These are phyloP conservation scores for Rhagoletis zephyria DNA, from an alignment of 1,140 invertebrate species.

Conservation along the genomic window DNA sequence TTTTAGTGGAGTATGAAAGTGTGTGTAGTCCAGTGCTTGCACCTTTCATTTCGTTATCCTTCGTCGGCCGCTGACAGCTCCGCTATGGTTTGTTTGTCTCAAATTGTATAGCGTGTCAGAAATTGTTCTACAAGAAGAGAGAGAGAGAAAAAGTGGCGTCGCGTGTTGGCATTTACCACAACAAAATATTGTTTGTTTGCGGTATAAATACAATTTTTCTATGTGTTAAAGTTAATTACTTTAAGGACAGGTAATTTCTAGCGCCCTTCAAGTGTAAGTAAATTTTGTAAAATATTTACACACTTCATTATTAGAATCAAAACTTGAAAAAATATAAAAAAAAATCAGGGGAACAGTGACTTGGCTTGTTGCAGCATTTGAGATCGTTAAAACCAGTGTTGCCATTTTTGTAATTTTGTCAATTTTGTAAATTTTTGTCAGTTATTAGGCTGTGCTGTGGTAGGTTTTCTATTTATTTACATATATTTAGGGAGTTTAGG, in stretches of 20 bases:
- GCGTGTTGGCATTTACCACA: slow-evolving; percentile 43
- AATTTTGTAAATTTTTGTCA: too few species aligned
- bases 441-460: too few species aligned
- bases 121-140: background rate
- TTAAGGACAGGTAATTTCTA: slow-evolving; percentile 70
- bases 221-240: slow-evolving; percentile 68
- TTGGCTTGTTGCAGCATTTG: background rate
- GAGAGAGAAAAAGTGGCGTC: background rate
- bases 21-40: too few species aligned
- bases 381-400: too few species aligned
- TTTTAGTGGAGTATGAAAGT: background rate
- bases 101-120: slow-evolving; percentile 1
- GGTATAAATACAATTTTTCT: background rate
- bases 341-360: background rate
- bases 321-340: background rate
- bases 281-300: slow-evolving; percentile 22
- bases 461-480: too few species aligned
- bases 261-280: slow-evolving; percentile 66
- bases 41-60: background rate
- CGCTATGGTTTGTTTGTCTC: background rate
- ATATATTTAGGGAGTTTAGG: too few species aligned
- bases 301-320: slow-evolving; percentile 27
- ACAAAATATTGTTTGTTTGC: slow-evolving; percentile 7
- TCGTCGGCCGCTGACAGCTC: background rate
- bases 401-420: too few species aligned